Evolutionary conservation across 2,797 vertebrate genomes (phyloP).

Genomic region (Cygnus olor): DNA sequence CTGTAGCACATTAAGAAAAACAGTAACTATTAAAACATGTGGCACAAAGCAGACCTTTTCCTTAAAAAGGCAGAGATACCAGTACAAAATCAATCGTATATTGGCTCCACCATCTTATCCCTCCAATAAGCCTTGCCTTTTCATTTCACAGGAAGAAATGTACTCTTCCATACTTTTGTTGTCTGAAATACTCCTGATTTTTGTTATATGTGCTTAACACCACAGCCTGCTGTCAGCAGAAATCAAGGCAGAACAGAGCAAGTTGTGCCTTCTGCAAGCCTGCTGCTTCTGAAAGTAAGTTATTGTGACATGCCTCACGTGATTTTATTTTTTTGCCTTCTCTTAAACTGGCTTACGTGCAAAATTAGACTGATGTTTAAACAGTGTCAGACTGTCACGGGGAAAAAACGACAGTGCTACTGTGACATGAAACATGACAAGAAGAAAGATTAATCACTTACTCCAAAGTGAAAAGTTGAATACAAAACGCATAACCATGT

Average conservation of each 20-base stretch:
- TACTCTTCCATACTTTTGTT: conserved; percentile 17
- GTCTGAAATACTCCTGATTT: conserved; percentile 54
- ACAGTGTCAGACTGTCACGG: conserved; percentile 58
- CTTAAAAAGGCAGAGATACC: background rate
- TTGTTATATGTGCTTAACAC: conserved; percentile 54
- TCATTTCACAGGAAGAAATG: background rate
- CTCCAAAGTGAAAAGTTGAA: conserved; percentile 32
- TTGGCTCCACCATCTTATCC: background rate
- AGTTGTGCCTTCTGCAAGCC: conserved; percentile 66
- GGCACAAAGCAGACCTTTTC: background rate
- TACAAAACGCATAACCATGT: conserved; percentile 19
- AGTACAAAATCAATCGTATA: background rate
- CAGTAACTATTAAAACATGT: background rate
- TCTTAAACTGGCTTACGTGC: conserved; percentile 40
- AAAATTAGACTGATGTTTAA: conserved; percentile 71
- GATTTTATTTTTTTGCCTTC: background rate
- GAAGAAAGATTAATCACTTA: conserved; percentile 60
- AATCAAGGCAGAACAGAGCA: conserved; percentile 66
- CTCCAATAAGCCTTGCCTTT: background rate
- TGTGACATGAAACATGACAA: conserved; percentile 59
- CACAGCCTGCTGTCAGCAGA: conserved; percentile 68
- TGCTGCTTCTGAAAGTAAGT: conserved; percentile 68
- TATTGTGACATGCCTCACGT: conserved; percentile 59
- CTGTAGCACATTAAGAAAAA: background rate
- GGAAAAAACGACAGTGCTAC: conserved; percentile 49